phyloP scores from a whole-genome alignment of 2,113 vertebrate species.

The Pithys albifrons region DNA sequence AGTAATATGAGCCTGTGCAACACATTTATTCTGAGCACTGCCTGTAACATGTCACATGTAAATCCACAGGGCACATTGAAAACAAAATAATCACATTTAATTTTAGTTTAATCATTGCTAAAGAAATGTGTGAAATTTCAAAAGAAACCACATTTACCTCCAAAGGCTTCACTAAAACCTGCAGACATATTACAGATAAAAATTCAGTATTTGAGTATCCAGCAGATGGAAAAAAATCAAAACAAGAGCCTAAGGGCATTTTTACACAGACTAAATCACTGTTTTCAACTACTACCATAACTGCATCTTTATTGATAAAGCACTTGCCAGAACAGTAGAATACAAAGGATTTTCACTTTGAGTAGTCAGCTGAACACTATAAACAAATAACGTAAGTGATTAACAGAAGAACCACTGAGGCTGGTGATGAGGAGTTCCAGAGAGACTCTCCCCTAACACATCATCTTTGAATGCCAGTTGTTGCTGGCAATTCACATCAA shows the following conservation, averaged over 20 bases:
- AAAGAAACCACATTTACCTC: neutral
- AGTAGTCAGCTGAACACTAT: neutral
- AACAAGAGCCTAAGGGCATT: neutral
- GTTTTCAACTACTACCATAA: neutral
- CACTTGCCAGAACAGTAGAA: neutral
- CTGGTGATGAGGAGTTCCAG: neutral
- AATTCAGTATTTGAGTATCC: neutral
- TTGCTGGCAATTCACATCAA: neutral
- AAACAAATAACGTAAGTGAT: neutral
- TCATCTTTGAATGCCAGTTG: neutral
- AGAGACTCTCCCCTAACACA: neutral
- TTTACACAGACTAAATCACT: neutral
- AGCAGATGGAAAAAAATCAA: neutral
- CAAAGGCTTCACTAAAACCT: neutral
- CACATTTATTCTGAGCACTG: conserved; percentile 4
- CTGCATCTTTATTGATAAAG: neutral
- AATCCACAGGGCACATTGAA: neutral
- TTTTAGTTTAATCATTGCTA: conserved; percentile 11
- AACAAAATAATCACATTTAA: neutral
- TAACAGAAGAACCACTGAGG: neutral
- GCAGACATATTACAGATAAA: neutral
- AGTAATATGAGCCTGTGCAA: conserved; percentile 27
- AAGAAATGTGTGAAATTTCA: neutral
- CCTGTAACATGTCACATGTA: conserved; percentile 25
- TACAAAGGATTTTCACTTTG: neutral